Conservation (phyloP, 2,797 vertebrate genomes). For the Moxostoma hubbsi region DNA sequence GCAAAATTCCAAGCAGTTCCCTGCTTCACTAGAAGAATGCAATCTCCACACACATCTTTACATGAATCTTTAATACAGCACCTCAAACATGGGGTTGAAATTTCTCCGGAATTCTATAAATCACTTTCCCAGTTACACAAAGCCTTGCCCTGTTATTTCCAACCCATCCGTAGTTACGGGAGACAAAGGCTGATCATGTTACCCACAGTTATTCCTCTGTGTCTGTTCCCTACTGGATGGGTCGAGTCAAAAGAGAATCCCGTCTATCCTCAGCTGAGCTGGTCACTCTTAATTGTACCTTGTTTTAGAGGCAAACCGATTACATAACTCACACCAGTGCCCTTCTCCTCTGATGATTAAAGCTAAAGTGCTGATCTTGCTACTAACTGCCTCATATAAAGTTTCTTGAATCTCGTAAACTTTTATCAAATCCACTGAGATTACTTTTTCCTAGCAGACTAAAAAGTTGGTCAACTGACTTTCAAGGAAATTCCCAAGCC, state of each 20-base stretch:
- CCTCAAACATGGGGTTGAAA: slow-evolving; percentile 78
- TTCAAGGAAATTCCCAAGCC: no score
- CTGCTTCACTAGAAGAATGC: slow-evolving; percentile 25
- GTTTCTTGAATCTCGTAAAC: no score
- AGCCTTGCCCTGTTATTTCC: slow-evolving; percentile 74
- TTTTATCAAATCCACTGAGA: no score
- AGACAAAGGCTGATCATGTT: slow-evolving; percentile 75
- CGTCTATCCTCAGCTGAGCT: slow-evolving; percentile 71
- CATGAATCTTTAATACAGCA: slow-evolving; percentile 68
- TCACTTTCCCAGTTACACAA: slow-evolving; percentile 79
- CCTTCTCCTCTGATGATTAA: no score
- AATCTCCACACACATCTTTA: slow-evolving; percentile 68
- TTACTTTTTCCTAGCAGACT: no score
- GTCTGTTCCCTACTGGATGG: slow-evolving; percentile 69
- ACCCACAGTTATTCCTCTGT: slow-evolving; percentile 74
- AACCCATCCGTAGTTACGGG: slow-evolving; percentile 53
- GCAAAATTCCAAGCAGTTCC: slow-evolving; percentile 37
- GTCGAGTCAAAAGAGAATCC: slow-evolving; percentile 73
- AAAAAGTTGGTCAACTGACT: no score
- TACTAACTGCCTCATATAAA: no score
- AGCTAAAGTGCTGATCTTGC: no score
- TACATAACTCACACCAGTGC: slow-evolving; percentile 52
- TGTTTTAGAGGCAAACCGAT: slow-evolving; percentile 61
- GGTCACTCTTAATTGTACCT: slow-evolving; percentile 69
- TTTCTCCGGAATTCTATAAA: slow-evolving; percentile 77